These are phyloP conservation scores for Neomonachus schauinslandi DNA, from an alignment of 2,113 vertebrate genomes.

Conservation along the genomic window DNA sequence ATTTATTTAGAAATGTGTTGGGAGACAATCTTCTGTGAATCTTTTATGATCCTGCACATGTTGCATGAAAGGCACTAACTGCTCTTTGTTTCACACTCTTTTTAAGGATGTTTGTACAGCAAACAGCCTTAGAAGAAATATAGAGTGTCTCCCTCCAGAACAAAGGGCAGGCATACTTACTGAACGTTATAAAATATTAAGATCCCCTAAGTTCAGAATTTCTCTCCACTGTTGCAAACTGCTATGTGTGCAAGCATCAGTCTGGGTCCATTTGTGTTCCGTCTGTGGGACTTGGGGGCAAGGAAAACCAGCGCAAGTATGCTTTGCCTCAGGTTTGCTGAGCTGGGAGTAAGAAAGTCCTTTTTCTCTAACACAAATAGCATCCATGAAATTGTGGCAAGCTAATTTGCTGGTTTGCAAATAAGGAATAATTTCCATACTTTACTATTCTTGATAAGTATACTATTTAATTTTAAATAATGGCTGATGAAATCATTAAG, in stretches of 20 bases:
- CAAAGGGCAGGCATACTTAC: not conserved
- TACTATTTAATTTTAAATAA: constrained; percentile 5
- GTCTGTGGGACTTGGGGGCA: not conserved
- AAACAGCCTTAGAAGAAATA: not conserved
- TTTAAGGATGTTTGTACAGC: not conserved
- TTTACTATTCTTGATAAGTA: not conserved
- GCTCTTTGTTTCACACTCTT: not conserved
- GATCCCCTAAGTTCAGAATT: not conserved
- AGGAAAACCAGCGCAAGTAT: not conserved
- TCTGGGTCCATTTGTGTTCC: not conserved
- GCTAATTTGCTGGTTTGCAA: not conserved
- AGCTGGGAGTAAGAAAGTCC: not conserved
- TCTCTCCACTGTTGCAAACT: not conserved
- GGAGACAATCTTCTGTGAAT: not conserved
- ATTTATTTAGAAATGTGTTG: not conserved
- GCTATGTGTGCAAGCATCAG: not conserved
- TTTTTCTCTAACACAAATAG: not conserved
- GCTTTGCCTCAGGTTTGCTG: not conserved
- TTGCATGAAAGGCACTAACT: not conserved
- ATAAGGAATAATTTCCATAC: not conserved
- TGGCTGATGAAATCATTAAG: not conserved
- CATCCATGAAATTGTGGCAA: not conserved
- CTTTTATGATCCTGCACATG: not conserved
- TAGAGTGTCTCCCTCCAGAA: not conserved
- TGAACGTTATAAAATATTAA: not conserved